Conservation (phyloP, 2,113 vertebrate genomes). For the Corythornis vintsioides region DNA sequence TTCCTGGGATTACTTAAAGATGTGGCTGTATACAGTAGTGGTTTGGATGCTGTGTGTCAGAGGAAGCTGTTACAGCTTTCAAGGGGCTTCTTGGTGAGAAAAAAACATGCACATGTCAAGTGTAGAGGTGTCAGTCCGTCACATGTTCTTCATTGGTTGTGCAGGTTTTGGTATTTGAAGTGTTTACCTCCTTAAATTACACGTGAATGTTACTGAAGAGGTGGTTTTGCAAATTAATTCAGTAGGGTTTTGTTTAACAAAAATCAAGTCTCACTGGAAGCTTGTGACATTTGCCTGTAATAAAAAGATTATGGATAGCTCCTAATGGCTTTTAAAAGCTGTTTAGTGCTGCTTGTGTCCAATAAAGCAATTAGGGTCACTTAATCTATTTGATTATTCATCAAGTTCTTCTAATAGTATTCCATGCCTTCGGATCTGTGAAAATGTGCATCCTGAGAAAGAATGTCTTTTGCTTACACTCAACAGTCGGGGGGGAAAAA, state of each 20-base stretch:
- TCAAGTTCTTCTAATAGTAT: neutral
- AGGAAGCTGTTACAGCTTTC: neutral
- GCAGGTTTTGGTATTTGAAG: neutral
- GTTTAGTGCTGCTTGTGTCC: slow-evolving; percentile 34
- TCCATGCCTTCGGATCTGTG: neutral
- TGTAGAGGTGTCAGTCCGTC: neutral
- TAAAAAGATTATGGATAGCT: slow-evolving; percentile 25
- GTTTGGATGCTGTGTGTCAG: neutral
- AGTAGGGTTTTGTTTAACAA: slow-evolving; percentile 30
- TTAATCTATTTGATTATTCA: slow-evolving; percentile 42
- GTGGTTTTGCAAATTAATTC: slow-evolving; percentile 2
- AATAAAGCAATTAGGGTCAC: slow-evolving; percentile 46
- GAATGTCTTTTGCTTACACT: neutral
- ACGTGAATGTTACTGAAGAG: neutral
- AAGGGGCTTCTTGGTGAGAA: neutral
- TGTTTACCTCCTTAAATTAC: neutral
- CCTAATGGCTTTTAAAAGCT: slow-evolving; percentile 46
- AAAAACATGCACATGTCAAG: neutral
- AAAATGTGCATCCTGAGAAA: neutral
- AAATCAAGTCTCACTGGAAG: slow-evolving; percentile 60
- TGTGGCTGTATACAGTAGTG: neutral
- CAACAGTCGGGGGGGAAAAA: neutral
- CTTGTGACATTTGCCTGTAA: neutral
- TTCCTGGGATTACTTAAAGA: neutral
- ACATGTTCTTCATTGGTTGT: neutral